Evolutionary conservation across 2,888 invertebrate species (phyloP), one percentile per base, ranked within the genome.

Genomic region (Macrophya annulata): DNA sequence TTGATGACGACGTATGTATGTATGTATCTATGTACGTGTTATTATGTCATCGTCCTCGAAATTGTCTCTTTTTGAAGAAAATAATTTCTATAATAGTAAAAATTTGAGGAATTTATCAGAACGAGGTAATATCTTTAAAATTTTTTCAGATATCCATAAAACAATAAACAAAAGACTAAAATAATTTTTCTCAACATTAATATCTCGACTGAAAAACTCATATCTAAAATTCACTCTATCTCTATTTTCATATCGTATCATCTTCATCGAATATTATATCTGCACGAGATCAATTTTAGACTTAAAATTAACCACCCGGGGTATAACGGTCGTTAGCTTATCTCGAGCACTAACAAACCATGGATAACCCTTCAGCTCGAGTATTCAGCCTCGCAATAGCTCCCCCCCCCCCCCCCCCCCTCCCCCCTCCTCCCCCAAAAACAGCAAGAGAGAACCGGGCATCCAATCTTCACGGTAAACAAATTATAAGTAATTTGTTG

Each of bases 401-500:
- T 45, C n/a, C 21, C 77, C 77, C 51, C 31, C n/a, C 21, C 77
- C 77, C 51, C 31, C 17, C 25, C n/a, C 21, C 77, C 77, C 51
- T 17, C 17, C 25, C n/a, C 21, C 77, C 77, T 31, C 31, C 17
- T 45, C n/a, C 21, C 77, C 77, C 51, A 17, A n/a, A 51, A 65
- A 45, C 65, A 45, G 59, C 76, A n/a, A 31, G 31, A 31, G 59
- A 43, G 21, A 74, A 85, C 59, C 55, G 76, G 76, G 72, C n/a
- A 77, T 84, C 51, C 74, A 84, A 84, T 71, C 84, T 62, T 37
- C 25, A 25, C 84, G 59, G 74, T 68, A 76, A 85, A 76, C 76
- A 76, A 76, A 85, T 85, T 76, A 84, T 76, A 21, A 74, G 79
- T 62, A 79, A 85, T 85, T 85, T 85, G 77, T 85, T 74, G 71